phyloP scores from a whole-genome alignment of 2,113 vertebrate genomes.

The Pterocles burchelli region DNA sequence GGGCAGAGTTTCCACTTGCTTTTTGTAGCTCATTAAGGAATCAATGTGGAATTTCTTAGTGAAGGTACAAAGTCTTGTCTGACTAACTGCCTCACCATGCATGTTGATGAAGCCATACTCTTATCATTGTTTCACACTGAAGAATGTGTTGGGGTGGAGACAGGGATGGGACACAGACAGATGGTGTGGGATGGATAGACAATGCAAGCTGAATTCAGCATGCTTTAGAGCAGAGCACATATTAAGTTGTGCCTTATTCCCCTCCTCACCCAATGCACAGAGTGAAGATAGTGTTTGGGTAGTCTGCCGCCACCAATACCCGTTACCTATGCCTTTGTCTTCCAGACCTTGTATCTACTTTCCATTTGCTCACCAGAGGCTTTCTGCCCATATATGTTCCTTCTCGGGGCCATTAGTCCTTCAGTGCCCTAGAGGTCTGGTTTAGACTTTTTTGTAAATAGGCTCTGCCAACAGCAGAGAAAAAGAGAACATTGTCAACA shows the following conservation, averaged over 20 bases:
- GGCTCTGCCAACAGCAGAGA: neutral
- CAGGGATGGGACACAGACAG: no score
- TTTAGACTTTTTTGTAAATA: neutral
- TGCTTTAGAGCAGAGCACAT: neutral
- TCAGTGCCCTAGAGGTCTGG: neutral
- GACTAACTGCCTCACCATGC: neutral
- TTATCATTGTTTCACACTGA: neutral
- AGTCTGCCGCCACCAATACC: neutral
- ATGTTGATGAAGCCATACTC: neutral
- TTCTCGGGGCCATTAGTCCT: neutral
- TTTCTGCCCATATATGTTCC: neutral
- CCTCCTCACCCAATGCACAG: fast-evolving
- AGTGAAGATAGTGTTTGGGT: neutral
- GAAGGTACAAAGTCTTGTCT: neutral
- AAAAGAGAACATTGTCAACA: fast-evolving
- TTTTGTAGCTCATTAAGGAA: neutral
- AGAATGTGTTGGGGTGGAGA: neutral
- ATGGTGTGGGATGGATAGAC: fast-evolving
- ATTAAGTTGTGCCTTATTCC: neutral
- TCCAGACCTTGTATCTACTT: neutral
- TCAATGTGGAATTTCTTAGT: neutral
- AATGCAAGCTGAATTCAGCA: neutral
- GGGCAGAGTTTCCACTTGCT: neutral
- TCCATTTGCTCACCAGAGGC: neutral
- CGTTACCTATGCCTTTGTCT: neutral